A percentile compares a stretch with the other conserved stretches of the same genome.
Evolutionary conservation across 2,888 invertebrate species (phyloP).

Genomic region (Danaus chrysippus): DNA sequence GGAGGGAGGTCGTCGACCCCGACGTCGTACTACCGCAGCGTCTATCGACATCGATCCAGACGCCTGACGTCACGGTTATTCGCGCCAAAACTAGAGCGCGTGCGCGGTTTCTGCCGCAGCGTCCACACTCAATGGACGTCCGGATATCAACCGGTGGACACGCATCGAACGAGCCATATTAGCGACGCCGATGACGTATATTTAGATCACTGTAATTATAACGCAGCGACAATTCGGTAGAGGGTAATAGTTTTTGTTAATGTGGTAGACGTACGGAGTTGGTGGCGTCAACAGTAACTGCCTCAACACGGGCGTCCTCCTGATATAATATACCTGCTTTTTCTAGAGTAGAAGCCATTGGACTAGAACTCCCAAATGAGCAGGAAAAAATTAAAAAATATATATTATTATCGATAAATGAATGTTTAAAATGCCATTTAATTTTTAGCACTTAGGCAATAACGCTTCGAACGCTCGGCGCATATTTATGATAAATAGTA

Average conservation of each 20-base stretch:
- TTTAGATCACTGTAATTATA: background rate
- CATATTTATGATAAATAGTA: conserved; percentile 15
- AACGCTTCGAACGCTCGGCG: background rate
- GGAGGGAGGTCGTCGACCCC: conserved; percentile 73
- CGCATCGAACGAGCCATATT: conserved; percentile 46
- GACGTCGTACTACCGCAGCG: conserved; percentile 78
- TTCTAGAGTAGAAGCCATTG: conserved; percentile 72
- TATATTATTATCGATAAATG: conserved; percentile 12
- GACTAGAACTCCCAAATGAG: conserved; percentile 75
- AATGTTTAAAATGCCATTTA: conserved; percentile 8
- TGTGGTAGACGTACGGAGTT: conserved; percentile 78
- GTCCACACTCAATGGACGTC: conserved; percentile 73
- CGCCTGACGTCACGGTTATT: conserved; percentile 77
- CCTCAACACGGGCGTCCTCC: conserved; percentile 77
- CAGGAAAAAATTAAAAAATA: conserved; percentile 48
- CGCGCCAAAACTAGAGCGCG: conserved; percentile 78
- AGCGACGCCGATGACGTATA: conserved; percentile 8
- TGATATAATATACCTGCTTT: conserved; percentile 71
- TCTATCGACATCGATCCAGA: conserved; percentile 79
- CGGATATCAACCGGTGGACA: conserved; percentile 67
- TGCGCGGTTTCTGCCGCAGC: conserved; percentile 73
- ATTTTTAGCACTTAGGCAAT: background rate
- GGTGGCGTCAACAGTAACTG: conserved; percentile 71
- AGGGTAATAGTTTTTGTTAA: conserved; percentile 27
- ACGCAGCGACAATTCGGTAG: conserved; percentile 7